Evolutionary conservation across 2,797 vertebrate genomes (phyloP).

Genomic region (Oryzias dopingdopingensis): DNA sequence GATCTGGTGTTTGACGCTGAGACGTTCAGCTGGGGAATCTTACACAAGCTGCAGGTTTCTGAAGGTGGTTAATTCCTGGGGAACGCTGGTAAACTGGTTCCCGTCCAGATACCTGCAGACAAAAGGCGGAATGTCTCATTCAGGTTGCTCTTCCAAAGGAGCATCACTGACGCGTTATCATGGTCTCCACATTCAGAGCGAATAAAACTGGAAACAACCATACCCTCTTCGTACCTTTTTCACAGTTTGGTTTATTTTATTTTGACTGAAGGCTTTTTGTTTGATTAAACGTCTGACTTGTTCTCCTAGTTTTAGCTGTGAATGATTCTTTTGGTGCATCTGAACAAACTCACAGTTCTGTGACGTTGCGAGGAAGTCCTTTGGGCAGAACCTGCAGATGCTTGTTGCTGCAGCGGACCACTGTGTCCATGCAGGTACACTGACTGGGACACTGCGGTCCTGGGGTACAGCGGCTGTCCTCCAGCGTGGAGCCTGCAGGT

Average conservation of each 20-base stretch:
- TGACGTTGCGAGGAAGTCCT: slow-evolving; percentile 92
- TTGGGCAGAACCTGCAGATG: slow-evolving; percentile 87
- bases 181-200: no score
- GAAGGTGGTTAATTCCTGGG: slow-evolving; percentile 86
- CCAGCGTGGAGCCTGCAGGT: slow-evolving; percentile 74
- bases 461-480: slow-evolving; percentile 83
- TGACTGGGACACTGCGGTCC: slow-evolving; percentile 88
- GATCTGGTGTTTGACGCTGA: no score
- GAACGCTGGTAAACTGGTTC: slow-evolving; percentile 91
- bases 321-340: neutral
- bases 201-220: no score
- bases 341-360: slow-evolving; percentile 88
- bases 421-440: slow-evolving; percentile 91
- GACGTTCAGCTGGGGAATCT: slow-evolving; percentile 46
- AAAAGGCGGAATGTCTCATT: slow-evolving; percentile 3
- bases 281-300: no score
- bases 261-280: no score
- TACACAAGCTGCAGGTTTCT: slow-evolving; percentile 94
- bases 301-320: neutral
- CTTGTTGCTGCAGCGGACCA: slow-evolving; percentile 98
- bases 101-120: slow-evolving; percentile 90
- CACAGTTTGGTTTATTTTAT: no score
- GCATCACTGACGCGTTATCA: no score
- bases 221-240: no score
- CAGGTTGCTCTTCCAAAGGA: neutral